Evolutionary conservation across 2,797 vertebrate species (phyloP).

Genomic region (Tadarida brasiliensis): DNA sequence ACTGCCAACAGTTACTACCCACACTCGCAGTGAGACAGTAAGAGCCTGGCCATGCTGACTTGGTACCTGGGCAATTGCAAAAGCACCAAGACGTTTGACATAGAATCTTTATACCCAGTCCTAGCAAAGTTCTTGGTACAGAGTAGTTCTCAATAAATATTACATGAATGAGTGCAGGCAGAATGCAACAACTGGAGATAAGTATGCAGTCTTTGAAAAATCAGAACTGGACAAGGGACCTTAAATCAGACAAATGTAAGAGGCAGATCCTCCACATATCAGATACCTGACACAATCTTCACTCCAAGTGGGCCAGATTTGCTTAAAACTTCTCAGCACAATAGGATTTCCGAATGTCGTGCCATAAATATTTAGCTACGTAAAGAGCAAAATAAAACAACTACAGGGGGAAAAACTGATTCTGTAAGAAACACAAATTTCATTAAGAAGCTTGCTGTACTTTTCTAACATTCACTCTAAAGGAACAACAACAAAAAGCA

Average conservation of each 20-base stretch:
- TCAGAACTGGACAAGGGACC: not conserved
- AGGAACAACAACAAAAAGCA: not conserved
- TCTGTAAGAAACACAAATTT: conserved; percentile 22
- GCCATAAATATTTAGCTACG: not conserved
- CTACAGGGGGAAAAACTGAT: not conserved
- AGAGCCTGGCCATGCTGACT: not conserved
- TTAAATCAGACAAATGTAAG: not conserved
- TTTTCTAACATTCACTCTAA: conserved; percentile 37
- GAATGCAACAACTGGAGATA: not conserved
- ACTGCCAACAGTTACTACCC: not conserved
- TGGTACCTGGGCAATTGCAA: not conserved
- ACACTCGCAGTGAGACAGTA: not conserved
- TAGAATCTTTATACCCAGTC: not conserved
- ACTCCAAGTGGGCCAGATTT: not conserved
- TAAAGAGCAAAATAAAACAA: not conserved
- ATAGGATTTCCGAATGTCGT: not conserved
- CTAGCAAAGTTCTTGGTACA: not conserved
- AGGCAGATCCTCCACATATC: not conserved
- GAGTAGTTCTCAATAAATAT: not conserved
- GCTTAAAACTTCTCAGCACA: not conserved
- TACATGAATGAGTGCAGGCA: not conserved
- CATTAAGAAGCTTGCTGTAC: not conserved
- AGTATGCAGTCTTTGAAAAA: not conserved
- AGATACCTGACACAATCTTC: not conserved
- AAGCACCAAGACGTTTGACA: not conserved